Evolutionary conservation across 2,113 vertebrate genomes (phyloP), one percentile per base, ranked within the genome.

Genomic region (Electrona antarctica): DNA sequence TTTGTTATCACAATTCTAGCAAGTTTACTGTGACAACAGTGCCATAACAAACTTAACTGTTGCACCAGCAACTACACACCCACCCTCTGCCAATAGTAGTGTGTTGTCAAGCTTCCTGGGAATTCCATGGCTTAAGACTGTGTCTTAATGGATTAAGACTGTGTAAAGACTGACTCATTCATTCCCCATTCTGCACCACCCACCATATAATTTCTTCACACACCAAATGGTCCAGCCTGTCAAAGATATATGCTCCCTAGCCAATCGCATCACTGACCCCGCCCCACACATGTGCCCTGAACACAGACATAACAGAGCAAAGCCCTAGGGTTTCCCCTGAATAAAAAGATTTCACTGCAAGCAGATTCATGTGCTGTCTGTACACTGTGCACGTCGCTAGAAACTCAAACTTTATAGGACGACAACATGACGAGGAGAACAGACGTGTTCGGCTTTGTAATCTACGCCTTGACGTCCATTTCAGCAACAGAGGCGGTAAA

Each of bases 181-280:
- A 15, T 3, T 61, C 55, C 15, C 7, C 0, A 1, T 7, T 33
- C 50, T 48, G 2, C 29, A 69, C 55, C 55, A 21, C 60, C 65
- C 55, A 21, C 46, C 65, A 28, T 54, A 64, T 0, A 15, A 46
- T 82, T 78, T 75, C 76, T 29, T 82, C 79, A 47, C 60, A 51
- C 60, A 51, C 1, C 14, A 33, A 13, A 76, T 29, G 8, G 71
- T 46, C 50, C 50, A 15, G 15, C 63, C 71, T 56, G 33, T 63
- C 21, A 45, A 4, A 10, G 66, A 48, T 33, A 11, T n/a, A 11
- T n/a, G 15, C 59, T 51, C 59, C 65, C 60, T 74, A 57, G 61
- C 86, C 86, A 87, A 84, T 89, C 78, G 64, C 7, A 8, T 13
- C 52, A 0, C 58, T 11, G 50, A 65, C 47, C 60, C 77, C n/a